Evolutionary conservation across 2,888 invertebrate species (phyloP).

Genomic region (Eilema depressum): DNA sequence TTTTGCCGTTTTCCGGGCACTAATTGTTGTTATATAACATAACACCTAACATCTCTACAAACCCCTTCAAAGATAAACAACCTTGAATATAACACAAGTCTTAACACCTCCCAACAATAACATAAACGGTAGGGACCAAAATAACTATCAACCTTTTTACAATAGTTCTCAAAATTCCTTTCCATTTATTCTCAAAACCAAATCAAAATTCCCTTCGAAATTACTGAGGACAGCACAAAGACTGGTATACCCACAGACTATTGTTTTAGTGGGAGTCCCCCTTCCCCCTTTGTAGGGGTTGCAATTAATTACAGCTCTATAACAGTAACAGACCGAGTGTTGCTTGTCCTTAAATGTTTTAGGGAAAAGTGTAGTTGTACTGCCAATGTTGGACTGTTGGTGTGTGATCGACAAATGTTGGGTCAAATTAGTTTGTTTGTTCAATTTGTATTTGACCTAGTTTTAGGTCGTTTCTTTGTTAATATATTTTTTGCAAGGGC

Average conservation of each 20-base stretch:
- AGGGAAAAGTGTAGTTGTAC: conserved; percentile 18
- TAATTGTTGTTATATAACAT: no score
- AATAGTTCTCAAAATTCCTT: conserved; percentile 8
- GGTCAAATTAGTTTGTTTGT: neutral
- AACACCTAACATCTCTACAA: no score
- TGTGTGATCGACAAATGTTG: neutral
- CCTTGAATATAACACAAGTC: neutral
- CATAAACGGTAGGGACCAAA: neutral
- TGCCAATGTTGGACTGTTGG: neutral
- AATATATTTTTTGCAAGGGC: neutral
- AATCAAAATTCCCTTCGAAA: conserved; percentile 43
- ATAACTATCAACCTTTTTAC: neutral
- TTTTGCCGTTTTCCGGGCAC: no score
- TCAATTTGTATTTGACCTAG: conserved; percentile 8
- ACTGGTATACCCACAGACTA: conserved; percentile 31
- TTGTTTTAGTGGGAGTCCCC: conserved; percentile 27
- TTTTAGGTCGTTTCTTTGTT: neutral
- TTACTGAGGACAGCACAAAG: conserved; percentile 34
- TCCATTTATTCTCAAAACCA: conserved; percentile 25
- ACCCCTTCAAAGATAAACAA: neutral
- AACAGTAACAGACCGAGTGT: conserved; percentile 36
- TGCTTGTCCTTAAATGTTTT: conserved; percentile 41
- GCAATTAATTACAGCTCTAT: conserved; percentile 49
- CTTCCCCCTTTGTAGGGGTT: conserved; percentile 5
- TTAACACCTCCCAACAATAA: neutral